Base-by-base conservation (phyloP, 1,140 invertebrate species). In the Andrena cerasifolii region DNA sequence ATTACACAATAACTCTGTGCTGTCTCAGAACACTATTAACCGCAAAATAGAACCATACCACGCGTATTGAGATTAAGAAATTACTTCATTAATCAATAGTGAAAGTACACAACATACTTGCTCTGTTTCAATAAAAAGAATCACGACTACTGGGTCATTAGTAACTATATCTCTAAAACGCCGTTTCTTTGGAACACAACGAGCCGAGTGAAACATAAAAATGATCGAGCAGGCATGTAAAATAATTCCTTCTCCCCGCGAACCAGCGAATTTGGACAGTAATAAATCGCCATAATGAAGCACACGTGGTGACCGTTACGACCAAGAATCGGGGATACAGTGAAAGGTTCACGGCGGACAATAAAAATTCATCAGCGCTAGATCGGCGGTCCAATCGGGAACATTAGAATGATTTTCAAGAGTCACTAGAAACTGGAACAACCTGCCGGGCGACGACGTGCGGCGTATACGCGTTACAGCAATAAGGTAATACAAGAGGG, bases 361-460 rank as follows among this genome's bases (percentile, higher is more conserved):
- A 73, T 73, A 74, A 74, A 65, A 74, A 74, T 74, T 31, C 10
- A 24, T 54, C 61, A 21, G 49, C 33, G 36, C 26, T 51, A 51
- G 71, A 74, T 65, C 24, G 33, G 14, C 33, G 54, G 61, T 66
- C 47, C 7, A 54, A 74, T 66, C 18, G 61, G 16, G 71, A 43
- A 54, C 61, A 53, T 43, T 53, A 54, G 71, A 74, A 66, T 66
- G 61, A 74, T 74, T 74, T 74, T 74, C 61, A 74, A 74, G 33
- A 65, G 71, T 43, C 33, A 54, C 47, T 33, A 66, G 71, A 74
- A 66, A 74, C 71, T 40, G 63, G 71, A 74, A 66, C 71, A 74
- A 74, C 71, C 61, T 74, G 71, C 71, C 71, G 24, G 26, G 49
- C 61, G 24, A 74, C 61, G 61, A 74, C 61, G 61, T 54, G 71